Evolutionary conservation across 2,113 vertebrate genomes (phyloP), one percentile per base, ranked within the genome.

Genomic region (Planiliza haematocheilus): DNA sequence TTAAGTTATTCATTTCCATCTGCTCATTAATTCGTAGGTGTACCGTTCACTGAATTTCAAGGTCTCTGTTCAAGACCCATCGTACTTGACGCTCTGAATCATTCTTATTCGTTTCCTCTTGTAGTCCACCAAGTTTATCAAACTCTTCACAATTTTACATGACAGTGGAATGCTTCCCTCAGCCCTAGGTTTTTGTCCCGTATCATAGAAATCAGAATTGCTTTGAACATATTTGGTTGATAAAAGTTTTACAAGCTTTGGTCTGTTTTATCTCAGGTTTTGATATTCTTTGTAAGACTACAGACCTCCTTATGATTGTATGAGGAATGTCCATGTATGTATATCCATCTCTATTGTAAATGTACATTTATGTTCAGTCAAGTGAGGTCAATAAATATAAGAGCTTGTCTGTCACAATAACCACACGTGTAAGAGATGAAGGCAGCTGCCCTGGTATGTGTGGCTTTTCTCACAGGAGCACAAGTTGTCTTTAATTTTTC

Each of bases 221-320:
- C 82, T 80, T 83, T 78, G 21, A 79, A 78, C 80, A 83, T 64
- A 63, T 76, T 82, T 80, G 79, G 70, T 84, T 78, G 70, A 65
- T 65, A 68, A 18, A 71, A 16, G 36, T 82, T 86, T 76, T 74
- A 70, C 86, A 80, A 73, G 71, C 72, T 88, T 68, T 62, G 86
- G 86, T 91, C 86, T 85, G 78, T 86, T 85, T n/a, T 77, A 89
- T 89, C 91, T 91, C 90, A 91, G 90, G 89, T 89, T 91, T 86
- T 83, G 77, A 79, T 89, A 81, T 86, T 84, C 20, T 81, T 89
- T 84, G 37, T 81, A 88, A 86, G 63, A 86, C 83, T 60, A 77
- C 85, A 88, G 83, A 86, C 86, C 83, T 87, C 78, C 57, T 34
- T 71, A 79, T 78, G 84, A 91, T 89, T 90, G 87, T 90, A 87